Conservation (phyloP, 2,797 vertebrate species). For the Fistularia commersonii region DNA sequence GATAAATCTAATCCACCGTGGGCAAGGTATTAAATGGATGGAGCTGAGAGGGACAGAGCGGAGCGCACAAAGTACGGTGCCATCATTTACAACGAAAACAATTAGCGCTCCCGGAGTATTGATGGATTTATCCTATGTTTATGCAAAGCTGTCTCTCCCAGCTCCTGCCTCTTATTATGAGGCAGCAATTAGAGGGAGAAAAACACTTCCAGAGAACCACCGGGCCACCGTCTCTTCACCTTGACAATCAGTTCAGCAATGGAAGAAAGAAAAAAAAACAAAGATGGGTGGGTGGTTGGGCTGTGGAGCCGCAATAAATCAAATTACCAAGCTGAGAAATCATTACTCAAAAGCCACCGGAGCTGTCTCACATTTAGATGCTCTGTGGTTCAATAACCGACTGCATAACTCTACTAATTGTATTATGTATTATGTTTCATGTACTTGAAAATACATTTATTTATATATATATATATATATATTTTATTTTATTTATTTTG, state of each 20-base stretch:
- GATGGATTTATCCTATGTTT: constrained; percentile 18
- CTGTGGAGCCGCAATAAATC: constrained; percentile 54
- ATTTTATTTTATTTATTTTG: not conserved
- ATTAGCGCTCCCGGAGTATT: constrained; percentile 33
- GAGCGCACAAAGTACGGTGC: constrained; percentile 29
- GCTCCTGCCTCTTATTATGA: constrained; percentile 23
- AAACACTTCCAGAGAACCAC: constrained; percentile 35
- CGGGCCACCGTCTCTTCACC: constrained; percentile 36
- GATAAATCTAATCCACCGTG: constrained; percentile 20
- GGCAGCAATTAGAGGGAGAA: no score
- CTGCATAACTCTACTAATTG: constrained; percentile 51
- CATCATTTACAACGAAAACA: constrained; percentile 34
- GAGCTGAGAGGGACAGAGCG: constrained; percentile 20
- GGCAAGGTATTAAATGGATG: constrained; percentile 26
- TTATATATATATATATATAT: constrained; percentile 1
- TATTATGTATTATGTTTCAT: constrained; percentile 29
- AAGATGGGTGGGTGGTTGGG: no score
- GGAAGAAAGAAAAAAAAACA: no score
- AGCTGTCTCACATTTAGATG: constrained; percentile 53
- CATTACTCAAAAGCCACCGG: constrained; percentile 57
- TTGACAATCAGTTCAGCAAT: constrained; percentile 56
- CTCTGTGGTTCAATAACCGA: constrained; percentile 53
- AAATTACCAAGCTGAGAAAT: constrained; percentile 56
- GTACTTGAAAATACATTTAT: constrained; percentile 3
- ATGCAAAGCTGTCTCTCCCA: constrained; percentile 17